These are phyloP conservation scores for Zele albiditarsus DNA, from an alignment of 2,888 invertebrate genomes.

Conservation along the genomic window DNA sequence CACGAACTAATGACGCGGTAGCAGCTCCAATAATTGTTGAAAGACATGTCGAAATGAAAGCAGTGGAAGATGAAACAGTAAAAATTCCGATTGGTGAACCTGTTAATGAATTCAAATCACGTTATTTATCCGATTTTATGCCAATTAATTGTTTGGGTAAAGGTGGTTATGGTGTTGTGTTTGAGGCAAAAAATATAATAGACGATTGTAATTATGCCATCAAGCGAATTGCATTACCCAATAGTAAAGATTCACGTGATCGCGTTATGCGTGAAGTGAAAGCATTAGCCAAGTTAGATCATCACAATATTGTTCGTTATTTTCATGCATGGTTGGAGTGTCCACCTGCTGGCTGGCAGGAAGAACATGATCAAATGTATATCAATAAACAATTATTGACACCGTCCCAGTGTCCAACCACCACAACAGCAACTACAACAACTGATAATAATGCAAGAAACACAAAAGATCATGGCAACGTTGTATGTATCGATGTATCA, in stretches of 20 bases:
- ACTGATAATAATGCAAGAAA: slow-evolving; percentile 10
- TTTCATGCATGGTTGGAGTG: slow-evolving; percentile 96
- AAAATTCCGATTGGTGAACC: slow-evolving; percentile 54
- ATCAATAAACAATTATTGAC: slow-evolving; percentile 66
- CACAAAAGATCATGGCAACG: slow-evolving; percentile 56
- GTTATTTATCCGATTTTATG: slow-evolving; percentile 90
- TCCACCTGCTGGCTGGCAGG: slow-evolving; percentile 92
- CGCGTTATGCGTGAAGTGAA: slow-evolving; percentile 95
- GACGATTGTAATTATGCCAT: slow-evolving; percentile 97
- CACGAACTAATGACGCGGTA: slow-evolving; percentile 60
- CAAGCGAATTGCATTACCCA: slow-evolving; percentile 92
- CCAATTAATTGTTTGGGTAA: slow-evolving; percentile 86
- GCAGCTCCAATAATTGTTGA: slow-evolving; percentile 65
- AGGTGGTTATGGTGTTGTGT: slow-evolving; percentile 98
- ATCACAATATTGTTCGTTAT: slow-evolving; percentile 96
- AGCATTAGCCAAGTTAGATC: slow-evolving; percentile 94
- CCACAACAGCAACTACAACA: slow-evolving; percentile 53
- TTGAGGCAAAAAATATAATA: slow-evolving; percentile 93
- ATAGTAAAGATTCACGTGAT: slow-evolving; percentile 85
- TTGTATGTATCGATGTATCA: slow-evolving; percentile 59
- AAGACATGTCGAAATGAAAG: slow-evolving; percentile 58
- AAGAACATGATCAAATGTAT: slow-evolving; percentile 82
- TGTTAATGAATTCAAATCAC: slow-evolving; percentile 68
- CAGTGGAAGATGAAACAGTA: slow-evolving; percentile 61
- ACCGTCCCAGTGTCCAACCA: slow-evolving; percentile 59